phyloP scores from a whole-genome alignment of 2,888 invertebrate species.

The Automeris io region DNA sequence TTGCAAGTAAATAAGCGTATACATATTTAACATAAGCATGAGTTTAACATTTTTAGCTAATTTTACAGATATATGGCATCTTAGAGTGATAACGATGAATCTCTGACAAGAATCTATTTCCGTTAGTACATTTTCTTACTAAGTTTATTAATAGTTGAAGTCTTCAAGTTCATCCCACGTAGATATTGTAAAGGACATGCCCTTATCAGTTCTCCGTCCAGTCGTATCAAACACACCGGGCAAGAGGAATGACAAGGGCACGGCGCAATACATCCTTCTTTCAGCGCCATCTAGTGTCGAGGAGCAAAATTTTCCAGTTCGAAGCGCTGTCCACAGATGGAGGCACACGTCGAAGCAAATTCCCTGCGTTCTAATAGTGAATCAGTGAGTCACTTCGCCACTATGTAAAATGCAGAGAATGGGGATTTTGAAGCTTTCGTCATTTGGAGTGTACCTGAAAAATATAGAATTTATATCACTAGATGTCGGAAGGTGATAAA shows the following conservation, averaged over 20 bases:
- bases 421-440: too few relatives aligned
- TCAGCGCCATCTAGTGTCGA: constrained; percentile 32
- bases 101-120: too few relatives aligned
- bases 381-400: background rate
- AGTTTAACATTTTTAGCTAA: too few relatives aligned
- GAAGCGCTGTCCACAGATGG: background rate
- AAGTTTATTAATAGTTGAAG: background rate
- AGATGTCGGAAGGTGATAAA: too few relatives aligned
- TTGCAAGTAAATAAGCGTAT: too few relatives aligned
- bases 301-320: constrained; percentile 18
- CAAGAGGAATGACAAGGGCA: constrained; percentile 97
- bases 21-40: too few relatives aligned
- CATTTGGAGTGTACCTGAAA: too few relatives aligned
- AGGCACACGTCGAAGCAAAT: background rate
- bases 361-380: background rate
- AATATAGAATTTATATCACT: too few relatives aligned
- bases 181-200: constrained; percentile 79
- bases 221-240: constrained; percentile 87
- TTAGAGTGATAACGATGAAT: too few relatives aligned
- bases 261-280: constrained; percentile 41
- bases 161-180: constrained; percentile 18
- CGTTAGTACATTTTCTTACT: too few relatives aligned
- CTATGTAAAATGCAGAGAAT: constrained; percentile 1
- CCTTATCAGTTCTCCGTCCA: constrained; percentile 99
- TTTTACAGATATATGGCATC: too few relatives aligned